These are phyloP conservation scores for Calcarius lapponicus DNA, from an alignment of 2,797 vertebrate genomes.

Conservation along the genomic window DNA sequence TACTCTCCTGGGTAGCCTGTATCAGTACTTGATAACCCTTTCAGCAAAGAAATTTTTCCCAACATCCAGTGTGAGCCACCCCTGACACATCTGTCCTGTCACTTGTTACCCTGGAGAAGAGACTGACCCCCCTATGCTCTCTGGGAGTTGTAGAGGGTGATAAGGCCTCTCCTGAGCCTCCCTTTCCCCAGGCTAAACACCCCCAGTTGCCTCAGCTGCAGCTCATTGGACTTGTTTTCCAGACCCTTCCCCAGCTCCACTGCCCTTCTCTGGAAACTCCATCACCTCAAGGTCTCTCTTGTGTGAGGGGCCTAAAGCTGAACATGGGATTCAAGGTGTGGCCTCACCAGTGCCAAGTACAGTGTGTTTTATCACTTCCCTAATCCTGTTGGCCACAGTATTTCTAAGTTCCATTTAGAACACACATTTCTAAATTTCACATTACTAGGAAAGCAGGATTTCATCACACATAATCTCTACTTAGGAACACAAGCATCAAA, in stretches of 20 bases:
- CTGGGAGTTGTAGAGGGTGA: background rate
- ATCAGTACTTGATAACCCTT: background rate
- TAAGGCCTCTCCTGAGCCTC: background rate
- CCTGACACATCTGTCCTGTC: background rate
- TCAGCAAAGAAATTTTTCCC: background rate
- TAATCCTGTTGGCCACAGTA: background rate
- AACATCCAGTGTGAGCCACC: background rate
- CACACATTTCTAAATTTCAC: background rate
- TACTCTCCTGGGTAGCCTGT: background rate
- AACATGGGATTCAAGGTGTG: background rate
- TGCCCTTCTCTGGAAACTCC: background rate
- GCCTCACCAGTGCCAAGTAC: background rate
- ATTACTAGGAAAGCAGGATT: background rate
- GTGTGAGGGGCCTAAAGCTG: background rate
- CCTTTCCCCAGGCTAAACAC: background rate
- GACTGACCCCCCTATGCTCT: background rate
- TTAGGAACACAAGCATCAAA: background rate
- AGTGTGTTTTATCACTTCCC: background rate
- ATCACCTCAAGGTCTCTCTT: background rate
- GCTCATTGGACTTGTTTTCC: background rate
- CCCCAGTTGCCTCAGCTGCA: background rate
- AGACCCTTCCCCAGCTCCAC: background rate
- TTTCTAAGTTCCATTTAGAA: background rate
- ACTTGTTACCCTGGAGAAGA: background rate
- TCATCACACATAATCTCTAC: accelerated